Evolutionary conservation across 2,888 invertebrate species (phyloP).

Genomic region (Diaperis boleti): DNA sequence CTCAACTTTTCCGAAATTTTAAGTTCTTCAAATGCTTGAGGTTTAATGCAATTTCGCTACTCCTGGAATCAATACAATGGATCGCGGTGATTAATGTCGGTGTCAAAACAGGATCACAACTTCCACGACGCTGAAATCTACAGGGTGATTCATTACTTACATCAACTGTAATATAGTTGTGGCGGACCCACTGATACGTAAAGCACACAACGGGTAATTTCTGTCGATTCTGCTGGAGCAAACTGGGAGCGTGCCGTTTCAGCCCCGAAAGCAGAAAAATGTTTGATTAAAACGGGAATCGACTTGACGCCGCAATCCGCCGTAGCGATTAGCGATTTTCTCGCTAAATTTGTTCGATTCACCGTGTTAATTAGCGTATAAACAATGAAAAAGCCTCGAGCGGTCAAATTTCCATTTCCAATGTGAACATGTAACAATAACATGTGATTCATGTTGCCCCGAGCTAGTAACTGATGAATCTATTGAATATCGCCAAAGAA

Average conservation of each 20-base stretch:
- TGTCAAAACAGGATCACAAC: no score
- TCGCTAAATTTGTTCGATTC: constrained; percentile 51
- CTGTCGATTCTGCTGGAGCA: no score
- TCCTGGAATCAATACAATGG: no score
- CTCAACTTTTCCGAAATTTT: no score
- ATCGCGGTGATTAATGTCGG: no score
- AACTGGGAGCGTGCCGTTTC: constrained; percentile 6
- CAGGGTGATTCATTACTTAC: no score
- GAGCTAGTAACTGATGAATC: constrained; percentile 56
- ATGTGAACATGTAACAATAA: constrained; percentile 55
- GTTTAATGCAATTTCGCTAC: no score
- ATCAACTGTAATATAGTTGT: no score
- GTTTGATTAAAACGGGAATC: constrained; percentile 29
- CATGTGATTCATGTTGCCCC: constrained; percentile 56
- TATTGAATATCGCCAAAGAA: constrained; percentile 45
- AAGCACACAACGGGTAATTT: no score
- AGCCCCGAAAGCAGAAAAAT: constrained; percentile 17
- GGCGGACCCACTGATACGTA: no score
- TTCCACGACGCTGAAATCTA: no score
- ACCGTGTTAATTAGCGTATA: constrained; percentile 53
- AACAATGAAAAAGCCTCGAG: constrained; percentile 53
- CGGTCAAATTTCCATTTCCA: constrained; percentile 53
- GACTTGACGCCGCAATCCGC: constrained; percentile 40
- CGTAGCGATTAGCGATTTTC: constrained; percentile 43
- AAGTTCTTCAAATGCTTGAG: no score